Evolutionary conservation across 2,113 vertebrate genomes (phyloP), one percentile per base, ranked within the genome.

Genomic region (Neotoma lepida): DNA sequence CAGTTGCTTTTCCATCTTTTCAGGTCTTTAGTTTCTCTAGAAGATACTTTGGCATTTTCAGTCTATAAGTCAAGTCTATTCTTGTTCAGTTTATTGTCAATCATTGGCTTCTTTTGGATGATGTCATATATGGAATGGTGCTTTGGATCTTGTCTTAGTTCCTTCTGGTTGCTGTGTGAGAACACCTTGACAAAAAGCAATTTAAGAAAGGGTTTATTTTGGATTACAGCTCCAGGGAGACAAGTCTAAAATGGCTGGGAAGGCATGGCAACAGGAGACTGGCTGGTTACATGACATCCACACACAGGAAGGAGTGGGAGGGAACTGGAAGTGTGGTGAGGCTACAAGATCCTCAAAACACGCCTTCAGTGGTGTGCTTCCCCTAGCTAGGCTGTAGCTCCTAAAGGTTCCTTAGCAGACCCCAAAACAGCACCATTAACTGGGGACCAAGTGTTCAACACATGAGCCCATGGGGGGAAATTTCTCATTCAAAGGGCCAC

Each of bases 221-320:
- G 26, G 24, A 14, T 84, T 44, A 30, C 26, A 30, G 39, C 30
- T 44, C 58, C 15, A 44, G 26, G 63, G 56, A 30, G 56, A 41
- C 9, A 63, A 20, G 26, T 84, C 56, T 33, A 44, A 1, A 0
- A 28, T 44, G 28, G 2, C 9, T 18, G 39, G 26, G 81, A 41
- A 44, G n/a, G 24, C 26, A 18, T 0, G 2, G 39, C 0, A 15
- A 26, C 56, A 44, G 24, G 26, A 44, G 24, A 58, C 14, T 30
- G 39, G 2, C 58, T 63, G 58, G 15, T 44, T 39, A 63, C 81
- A 44, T 4, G 10, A 22, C 39, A 64, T 63, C 26, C 26, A 63
- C 15, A 44, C 81, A 63, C 39, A 63, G 81, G 39, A 64, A 84
- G 58, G 26, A 63, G 56, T 2, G 6, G 56, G 80, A 44, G 39